phyloP scores from a whole-genome alignment of 2,888 invertebrate species.

The Polydrusus tereticollis region DNA sequence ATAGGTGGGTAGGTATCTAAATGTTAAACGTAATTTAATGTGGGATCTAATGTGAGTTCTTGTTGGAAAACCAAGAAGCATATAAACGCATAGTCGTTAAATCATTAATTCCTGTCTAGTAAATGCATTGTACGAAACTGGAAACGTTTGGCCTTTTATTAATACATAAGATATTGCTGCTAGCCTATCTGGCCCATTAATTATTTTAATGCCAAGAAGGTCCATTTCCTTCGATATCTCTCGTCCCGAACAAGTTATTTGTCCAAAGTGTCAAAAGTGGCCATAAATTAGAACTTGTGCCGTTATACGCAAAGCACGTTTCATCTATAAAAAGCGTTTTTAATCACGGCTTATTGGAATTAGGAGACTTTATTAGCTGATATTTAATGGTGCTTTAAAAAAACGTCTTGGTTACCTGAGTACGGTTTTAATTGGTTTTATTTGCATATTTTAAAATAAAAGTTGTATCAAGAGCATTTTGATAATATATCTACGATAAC shows the following conservation, averaged over 20 bases:
- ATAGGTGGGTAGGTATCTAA: constrained; percentile 31
- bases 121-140: constrained; percentile 43
- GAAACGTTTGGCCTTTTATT: constrained; percentile 33
- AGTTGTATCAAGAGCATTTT: too few relatives aligned
- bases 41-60: constrained; percentile 32
- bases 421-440: background rate
- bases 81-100: constrained; percentile 21
- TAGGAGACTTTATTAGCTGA: background rate
- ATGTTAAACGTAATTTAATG: constrained; percentile 31
- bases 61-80: constrained; percentile 38
- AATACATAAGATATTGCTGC: constrained; percentile 29
- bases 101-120: constrained; percentile 40
- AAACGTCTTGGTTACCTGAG: background rate
- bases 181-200: constrained; percentile 40
- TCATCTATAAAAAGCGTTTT: constrained; percentile 38
- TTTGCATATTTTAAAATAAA: background rate
- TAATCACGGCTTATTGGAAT: constrained; percentile 33
- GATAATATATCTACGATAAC: too few relatives aligned
- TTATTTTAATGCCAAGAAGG: constrained; percentile 47
- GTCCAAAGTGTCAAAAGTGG: constrained; percentile 47
- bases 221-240: constrained; percentile 43
- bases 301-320: constrained; percentile 40
- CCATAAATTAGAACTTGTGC: constrained; percentile 36
- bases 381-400: background rate
- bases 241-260: constrained; percentile 42